These are phyloP conservation scores for Metopolophium dirhodum DNA, from an alignment of 1,140 invertebrate genomes.

Conservation along the genomic window DNA sequence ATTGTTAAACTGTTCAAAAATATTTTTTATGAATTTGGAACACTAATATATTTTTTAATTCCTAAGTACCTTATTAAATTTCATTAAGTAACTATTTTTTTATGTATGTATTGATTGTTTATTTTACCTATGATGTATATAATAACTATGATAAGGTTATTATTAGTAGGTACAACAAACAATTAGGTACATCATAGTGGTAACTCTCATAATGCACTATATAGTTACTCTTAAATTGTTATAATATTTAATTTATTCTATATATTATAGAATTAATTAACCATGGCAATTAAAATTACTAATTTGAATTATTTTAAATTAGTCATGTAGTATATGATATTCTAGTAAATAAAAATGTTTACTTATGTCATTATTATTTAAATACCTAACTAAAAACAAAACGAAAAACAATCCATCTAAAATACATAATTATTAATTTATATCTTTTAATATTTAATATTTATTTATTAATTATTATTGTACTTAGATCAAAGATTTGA, in stretches of 20 bases:
- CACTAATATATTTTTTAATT: neutral
- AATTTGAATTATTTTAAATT: no score
- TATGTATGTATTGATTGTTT: no score
- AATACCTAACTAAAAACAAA: neutral
- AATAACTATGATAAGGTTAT: neutral
- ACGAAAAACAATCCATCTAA: neutral
- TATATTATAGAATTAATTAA: neutral
- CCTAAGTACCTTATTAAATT: neutral
- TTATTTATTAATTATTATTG: neutral
- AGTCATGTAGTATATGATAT: no score
- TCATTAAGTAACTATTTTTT: no score
- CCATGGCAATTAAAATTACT: no score
- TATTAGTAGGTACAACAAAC: neutral
- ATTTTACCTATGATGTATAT: no score
- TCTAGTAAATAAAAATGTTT: no score
- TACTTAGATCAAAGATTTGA: neutral
- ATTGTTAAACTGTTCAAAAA: neutral
- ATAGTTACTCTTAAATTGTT: neutral
- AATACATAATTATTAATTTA: neutral
- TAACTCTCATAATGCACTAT: neutral
- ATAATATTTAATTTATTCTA: neutral
- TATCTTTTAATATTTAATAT: neutral
- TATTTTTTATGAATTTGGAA: neutral
- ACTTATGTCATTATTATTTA: neutral
- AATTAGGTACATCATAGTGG: neutral